Base-by-base conservation (phyloP, 2,888 invertebrate genomes). In the Tachystola acroxantha region DNA sequence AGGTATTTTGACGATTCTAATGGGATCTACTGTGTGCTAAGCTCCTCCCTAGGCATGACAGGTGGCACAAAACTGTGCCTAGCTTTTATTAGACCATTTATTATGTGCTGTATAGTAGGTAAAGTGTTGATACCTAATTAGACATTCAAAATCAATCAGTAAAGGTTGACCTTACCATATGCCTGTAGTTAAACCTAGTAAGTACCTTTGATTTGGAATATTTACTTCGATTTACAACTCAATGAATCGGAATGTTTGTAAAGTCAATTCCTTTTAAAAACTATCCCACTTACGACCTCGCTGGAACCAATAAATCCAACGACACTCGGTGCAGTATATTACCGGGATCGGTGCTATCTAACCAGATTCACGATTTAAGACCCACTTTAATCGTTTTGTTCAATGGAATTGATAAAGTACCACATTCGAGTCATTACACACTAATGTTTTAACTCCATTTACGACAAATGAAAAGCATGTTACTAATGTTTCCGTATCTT, bases 351-450 rank as follows among this genome's bases (percentile, higher is more conserved):
- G 63, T 59, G 57, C 71, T 73, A 77, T 77, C 78, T 77, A 74
- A 76, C 76, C 75, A 72, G 71, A 71, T 70, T 65, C 73, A 65
- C 67, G 67, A 70, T 75, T 75, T 69, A 74, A 68, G 64, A 63
- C 60, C 63, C 66, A 62, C 54, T 74, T 73, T 65, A 70, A 76
- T 70, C 72, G 73, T 70, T 70, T 67, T 66, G 58, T 70, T 67
- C 64, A 61, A 51, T 57, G 57, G 60, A 65, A 68, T 73, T 75
- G 73, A 75, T 72, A 66, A 65, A 72, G 62, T 50, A 57, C 60
- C 53, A 48, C 54, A 56, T 59, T 59, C 49, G 48, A 52, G 54
- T 58, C 53, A 57, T 60, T 59, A 64, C 48, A 46, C 43, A 44
- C 28, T 41, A 51, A 44, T 24, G 49, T 55, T 55, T 49, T 45